Base-by-base conservation (phyloP, 2,888 invertebrate genomes). In the Drosophila limbata region DNA sequence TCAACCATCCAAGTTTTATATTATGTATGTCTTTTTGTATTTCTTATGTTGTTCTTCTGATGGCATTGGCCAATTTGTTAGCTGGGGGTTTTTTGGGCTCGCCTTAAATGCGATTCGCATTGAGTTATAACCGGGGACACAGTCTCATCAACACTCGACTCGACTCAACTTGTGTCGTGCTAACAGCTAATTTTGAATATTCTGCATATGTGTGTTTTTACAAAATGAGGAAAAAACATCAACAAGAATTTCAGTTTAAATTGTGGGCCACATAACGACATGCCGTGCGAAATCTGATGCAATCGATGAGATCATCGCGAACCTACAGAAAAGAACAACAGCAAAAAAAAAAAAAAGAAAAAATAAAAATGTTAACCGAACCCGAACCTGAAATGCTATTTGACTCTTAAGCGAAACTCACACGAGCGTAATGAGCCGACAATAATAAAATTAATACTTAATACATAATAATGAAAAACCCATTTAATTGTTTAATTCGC, bases 231-330 rank as follows among this genome's bases (percentile, higher is more conserved):
- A 45, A 64, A 61, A 61, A 63, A 65, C 73, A 77, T 61, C 55
- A 81, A 69, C 48, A 48, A 66, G 75, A 82, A 82, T 76, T 82
- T 68, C 82, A 81, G 81, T 81, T 74, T 60, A 84, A 81, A 80
- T 84, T 81, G 79, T 68, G 74, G 65, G 79, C 81, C 84, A 86
- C 81, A 81, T 86, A 81, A 81, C 88, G 76, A 87, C 79, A 81
- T 76, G 83, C 85, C 81, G 82, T 88, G 83, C 88, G 86, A 84
- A 84, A 81, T 80, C 78, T 90, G 90, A 89, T 87, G 90, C 89
- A 90, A 90, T 87, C 89, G 89, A 88, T 89, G 90, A 89, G 89
- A 81, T 89, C 89, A 89, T 89, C 89, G 44, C 53, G 79, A 76
- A 76, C 75, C 75, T 65, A 69, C 82, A 69, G 57, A 19, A 63